Evolutionary conservation across 2,113 vertebrate species (phyloP).

Genomic region (Oncorhynchus kisutch): DNA sequence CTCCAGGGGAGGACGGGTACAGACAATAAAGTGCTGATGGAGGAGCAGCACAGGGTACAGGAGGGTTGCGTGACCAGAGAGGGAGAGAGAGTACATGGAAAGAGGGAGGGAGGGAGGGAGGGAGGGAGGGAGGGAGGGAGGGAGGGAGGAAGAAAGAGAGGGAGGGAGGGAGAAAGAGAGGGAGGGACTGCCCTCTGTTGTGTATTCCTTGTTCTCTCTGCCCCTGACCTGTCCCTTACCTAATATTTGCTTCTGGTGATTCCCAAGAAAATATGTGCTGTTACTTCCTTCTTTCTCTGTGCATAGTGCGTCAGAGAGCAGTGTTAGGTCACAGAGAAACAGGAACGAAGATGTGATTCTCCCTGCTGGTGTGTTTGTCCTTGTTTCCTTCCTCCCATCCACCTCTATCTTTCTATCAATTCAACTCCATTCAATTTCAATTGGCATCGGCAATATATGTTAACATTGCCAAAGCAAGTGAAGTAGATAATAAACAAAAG

Average conservation of each 20-base stretch:
- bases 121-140: neutral
- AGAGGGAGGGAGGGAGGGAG: too few species aligned
- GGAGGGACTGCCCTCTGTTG: neutral
- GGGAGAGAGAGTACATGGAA: too few species aligned
- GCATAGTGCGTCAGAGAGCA: neutral
- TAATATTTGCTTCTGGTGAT: neutral
- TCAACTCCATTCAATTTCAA: too few species aligned
- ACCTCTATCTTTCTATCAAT: neutral
- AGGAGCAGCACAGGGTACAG: neutral
- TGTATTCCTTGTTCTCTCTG: neutral
- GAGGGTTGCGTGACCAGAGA: neutral
- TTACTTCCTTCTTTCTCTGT: neutral
- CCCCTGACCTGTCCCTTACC: neutral
- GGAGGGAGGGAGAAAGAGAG: neutral
- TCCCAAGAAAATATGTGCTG: neutral
- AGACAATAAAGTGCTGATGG: neutral
- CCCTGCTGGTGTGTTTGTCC: neutral
- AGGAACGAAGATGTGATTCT: neutral
- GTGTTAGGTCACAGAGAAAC: neutral
- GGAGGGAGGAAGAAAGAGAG: neutral
- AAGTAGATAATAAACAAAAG: too few species aligned
- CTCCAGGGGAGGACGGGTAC: neutral
- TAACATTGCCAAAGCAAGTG: too few species aligned
- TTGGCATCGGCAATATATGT: too few species aligned
- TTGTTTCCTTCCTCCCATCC: slow-evolving; percentile 3